Percentiles rank a stretch among this genome's conserved stretches.
Conservation (phyloP, 2,113 vertebrate genomes). For the Alouatta palliata region DNA sequence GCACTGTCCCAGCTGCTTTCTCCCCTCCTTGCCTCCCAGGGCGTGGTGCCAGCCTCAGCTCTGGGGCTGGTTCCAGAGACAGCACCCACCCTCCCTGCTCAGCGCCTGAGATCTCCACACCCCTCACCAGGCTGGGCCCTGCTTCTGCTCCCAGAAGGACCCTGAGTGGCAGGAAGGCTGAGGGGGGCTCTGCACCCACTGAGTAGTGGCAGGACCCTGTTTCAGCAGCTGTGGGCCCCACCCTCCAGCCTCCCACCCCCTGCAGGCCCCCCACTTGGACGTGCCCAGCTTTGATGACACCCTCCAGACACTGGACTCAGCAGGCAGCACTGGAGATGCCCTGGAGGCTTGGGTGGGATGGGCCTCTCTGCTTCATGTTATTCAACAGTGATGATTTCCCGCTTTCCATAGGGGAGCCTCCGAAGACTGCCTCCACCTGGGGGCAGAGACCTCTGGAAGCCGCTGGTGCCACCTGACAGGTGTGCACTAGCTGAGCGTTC, state of each 20-base stretch:
- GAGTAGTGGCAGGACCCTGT: not conserved
- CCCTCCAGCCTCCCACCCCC: too few species aligned
- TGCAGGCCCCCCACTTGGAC: too few species aligned
- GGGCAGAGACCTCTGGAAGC: not conserved
- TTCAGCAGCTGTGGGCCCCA: too few species aligned
- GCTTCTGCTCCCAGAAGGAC: not conserved
- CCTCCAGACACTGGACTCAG: fast-evolving
- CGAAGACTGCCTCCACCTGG: not conserved
- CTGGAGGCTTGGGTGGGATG: not conserved
- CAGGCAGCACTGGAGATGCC: not conserved
- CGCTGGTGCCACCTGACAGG: not conserved
- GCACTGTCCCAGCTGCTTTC: not conserved
- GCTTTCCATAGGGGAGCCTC: not conserved
- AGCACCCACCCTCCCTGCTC: not conserved
- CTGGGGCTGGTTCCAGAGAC: not conserved
- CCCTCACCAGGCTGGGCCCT: not conserved
- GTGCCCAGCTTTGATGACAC: not conserved
- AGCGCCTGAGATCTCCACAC: too few species aligned
- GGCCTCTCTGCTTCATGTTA: not conserved
- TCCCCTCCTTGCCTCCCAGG: not conserved
- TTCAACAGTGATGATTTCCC: not conserved
- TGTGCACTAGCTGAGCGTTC: not conserved
- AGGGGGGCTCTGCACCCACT: too few species aligned
- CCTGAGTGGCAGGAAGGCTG: not conserved
- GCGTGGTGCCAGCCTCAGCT: not conserved